Evolutionary conservation across 1,140 invertebrate genomes (phyloP).

Genomic region (Battus philenor): DNA sequence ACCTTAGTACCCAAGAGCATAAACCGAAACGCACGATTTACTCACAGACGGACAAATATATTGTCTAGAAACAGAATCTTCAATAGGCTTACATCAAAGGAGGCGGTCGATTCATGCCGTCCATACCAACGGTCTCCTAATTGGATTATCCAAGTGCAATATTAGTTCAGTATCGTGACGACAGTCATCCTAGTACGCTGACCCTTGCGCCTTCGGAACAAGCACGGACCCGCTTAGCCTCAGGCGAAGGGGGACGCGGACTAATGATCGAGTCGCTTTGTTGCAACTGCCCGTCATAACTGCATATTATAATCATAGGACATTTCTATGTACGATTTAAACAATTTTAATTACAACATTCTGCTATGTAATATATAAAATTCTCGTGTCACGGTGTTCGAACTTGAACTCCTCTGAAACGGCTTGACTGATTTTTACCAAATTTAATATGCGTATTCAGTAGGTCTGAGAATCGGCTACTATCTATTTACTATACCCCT

Average conservation of each 20-base stretch:
- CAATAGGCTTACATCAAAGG: conserved; percentile 26
- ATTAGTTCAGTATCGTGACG: conserved; percentile 56
- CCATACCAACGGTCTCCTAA: conserved; percentile 42
- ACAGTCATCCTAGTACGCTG: conserved; percentile 36
- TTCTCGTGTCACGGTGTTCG: too few species aligned
- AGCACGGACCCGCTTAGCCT: conserved; percentile 37
- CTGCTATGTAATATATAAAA: too few species aligned
- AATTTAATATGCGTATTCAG: too few species aligned
- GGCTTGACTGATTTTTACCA: too few species aligned
- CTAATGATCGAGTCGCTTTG: conserved; percentile 13
- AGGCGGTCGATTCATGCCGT: conserved; percentile 6
- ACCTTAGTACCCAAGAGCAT: too few species aligned
- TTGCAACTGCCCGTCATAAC: too few species aligned
- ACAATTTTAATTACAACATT: too few species aligned
- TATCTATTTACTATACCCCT: too few species aligned
- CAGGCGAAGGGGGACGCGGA: conserved; percentile 21
- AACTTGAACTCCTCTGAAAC: too few species aligned
- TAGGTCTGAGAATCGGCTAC: too few species aligned
- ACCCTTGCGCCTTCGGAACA: conserved; percentile 47
- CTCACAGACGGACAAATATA: background rate
- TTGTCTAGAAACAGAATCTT: conserved; percentile 13
- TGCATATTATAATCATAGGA: too few species aligned
- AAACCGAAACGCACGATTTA: conserved; percentile 1
- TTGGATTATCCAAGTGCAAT: conserved; percentile 66
- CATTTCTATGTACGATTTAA: too few species aligned